These are phyloP conservation scores for Cephus rjabovi DNA, from an alignment of 2,888 invertebrate genomes.

Conservation along the genomic window DNA sequence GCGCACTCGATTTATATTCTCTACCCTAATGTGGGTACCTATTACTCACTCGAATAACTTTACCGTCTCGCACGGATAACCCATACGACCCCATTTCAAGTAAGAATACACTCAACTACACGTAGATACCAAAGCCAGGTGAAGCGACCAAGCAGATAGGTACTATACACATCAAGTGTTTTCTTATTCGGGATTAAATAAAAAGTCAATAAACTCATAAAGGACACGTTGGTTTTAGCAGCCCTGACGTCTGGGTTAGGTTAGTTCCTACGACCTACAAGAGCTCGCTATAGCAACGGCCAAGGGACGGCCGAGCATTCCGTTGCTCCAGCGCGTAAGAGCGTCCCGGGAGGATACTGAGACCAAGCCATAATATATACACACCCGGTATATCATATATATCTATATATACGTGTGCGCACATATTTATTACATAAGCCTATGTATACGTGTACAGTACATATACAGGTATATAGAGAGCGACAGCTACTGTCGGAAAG, in stretches of 20 bases:
- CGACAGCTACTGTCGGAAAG: not conserved
- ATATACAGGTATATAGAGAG: not conserved
- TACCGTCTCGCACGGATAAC: not conserved
- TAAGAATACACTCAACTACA: not conserved
- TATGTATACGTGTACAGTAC: not conserved
- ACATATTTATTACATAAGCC: not conserved
- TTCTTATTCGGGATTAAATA: slow-evolving; percentile 41
- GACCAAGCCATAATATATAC: not conserved
- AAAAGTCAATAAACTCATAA: slow-evolving; percentile 53
- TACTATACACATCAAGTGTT: not conserved
- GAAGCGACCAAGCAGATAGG: not conserved
- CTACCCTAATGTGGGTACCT: not conserved
- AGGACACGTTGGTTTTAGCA: slow-evolving; percentile 50
- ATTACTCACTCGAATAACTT: not conserved
- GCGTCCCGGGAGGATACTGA: slow-evolving; percentile 39
- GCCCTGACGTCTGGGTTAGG: slow-evolving; percentile 21
- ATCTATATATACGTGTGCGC: not conserved
- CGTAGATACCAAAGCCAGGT: not conserved
- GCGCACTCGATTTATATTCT: slow-evolving; percentile 8
- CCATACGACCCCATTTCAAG: slow-evolving; percentile 9
- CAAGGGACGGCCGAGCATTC: slow-evolving; percentile 55
- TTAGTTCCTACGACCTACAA: not conserved
- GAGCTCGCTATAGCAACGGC: not conserved
- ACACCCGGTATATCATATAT: not conserved
- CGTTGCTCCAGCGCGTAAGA: slow-evolving; percentile 41